Evolutionary conservation across 2,113 vertebrate genomes (phyloP).

Genomic region (Myanophis thanlyinensis): DNA sequence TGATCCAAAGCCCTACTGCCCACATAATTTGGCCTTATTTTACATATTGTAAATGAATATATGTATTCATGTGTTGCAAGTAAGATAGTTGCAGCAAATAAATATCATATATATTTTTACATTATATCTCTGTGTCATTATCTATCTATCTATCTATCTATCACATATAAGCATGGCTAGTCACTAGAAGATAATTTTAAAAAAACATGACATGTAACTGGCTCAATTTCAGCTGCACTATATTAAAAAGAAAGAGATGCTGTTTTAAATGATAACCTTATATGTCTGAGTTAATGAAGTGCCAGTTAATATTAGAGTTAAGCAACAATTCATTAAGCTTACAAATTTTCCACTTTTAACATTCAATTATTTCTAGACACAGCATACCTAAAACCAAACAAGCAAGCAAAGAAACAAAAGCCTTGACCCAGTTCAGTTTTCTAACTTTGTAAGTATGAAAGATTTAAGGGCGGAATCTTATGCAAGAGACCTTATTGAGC

Average conservation of each 20-base stretch:
- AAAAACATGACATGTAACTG: neutral
- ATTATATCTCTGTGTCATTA: neutral
- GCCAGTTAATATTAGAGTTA: neutral
- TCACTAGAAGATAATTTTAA: constrained; percentile 14
- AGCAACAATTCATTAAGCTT: neutral
- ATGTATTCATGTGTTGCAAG: neutral
- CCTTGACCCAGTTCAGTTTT: neutral
- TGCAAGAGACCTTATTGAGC: neutral
- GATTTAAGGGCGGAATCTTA: neutral
- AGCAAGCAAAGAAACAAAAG: neutral
- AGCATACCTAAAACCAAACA: neutral
- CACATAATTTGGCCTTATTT: neutral
- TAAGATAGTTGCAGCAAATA: neutral
- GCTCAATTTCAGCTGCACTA: neutral
- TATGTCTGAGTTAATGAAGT: neutral
- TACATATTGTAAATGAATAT: neutral
- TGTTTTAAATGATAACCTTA: neutral
- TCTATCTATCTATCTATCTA: no score
- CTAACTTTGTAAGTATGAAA: neutral
- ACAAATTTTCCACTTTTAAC: neutral
- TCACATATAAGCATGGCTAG: neutral
- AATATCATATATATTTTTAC: neutral
- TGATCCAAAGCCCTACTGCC: neutral
- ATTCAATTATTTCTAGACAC: neutral
- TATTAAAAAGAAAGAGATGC: neutral